A percentile compares a stretch with the other conserved stretches of the same genome.
phyloP scores from a whole-genome alignment of 2,797 vertebrate genomes.

The Syngnathus acus region DNA sequence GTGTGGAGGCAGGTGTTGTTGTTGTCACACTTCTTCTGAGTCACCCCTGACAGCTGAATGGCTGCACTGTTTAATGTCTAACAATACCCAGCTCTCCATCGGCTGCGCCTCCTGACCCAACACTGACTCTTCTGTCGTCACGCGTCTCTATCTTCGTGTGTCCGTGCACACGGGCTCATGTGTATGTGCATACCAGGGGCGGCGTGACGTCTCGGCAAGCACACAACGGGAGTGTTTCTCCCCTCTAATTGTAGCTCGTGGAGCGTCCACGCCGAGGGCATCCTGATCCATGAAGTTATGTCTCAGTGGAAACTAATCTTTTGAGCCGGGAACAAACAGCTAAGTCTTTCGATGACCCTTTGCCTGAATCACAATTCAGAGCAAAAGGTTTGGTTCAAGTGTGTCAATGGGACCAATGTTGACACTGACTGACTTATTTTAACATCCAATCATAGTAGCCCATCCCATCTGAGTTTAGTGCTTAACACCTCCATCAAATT shows the following conservation, averaged over 20 bases:
- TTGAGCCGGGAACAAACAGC: slow-evolving; percentile 48
- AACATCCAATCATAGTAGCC: not conserved
- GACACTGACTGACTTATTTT: too few relatives aligned
- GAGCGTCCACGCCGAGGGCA: slow-evolving; percentile 21
- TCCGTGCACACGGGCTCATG: slow-evolving; percentile 23
- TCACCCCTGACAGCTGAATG: slow-evolving; percentile 60
- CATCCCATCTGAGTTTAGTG: not conserved
- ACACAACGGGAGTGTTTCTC: slow-evolving; percentile 48
- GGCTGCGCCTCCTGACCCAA: slow-evolving; percentile 52
- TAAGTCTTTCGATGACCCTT: slow-evolving; percentile 28
- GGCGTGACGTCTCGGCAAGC: slow-evolving; percentile 39
- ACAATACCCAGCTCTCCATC: slow-evolving; percentile 61
- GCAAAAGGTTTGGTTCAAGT: slow-evolving; percentile 7
- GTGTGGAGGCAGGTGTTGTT: slow-evolving; percentile 58
- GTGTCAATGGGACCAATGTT: not conserved
- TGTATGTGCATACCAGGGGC: slow-evolving; percentile 36
- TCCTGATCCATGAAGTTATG: slow-evolving; percentile 39
- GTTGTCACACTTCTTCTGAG: slow-evolving; percentile 51
- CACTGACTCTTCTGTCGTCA: slow-evolving; percentile 50
- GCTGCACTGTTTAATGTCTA: slow-evolving; percentile 52
- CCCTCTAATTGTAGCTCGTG: slow-evolving; percentile 32
- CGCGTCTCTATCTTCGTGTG: slow-evolving; percentile 26
- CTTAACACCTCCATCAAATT: not conserved
- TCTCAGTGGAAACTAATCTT: slow-evolving; percentile 39
- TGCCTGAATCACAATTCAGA: slow-evolving; percentile 5